Base-by-base conservation (phyloP, 2,888 invertebrate species). In the Hypomecis atomaria region DNA sequence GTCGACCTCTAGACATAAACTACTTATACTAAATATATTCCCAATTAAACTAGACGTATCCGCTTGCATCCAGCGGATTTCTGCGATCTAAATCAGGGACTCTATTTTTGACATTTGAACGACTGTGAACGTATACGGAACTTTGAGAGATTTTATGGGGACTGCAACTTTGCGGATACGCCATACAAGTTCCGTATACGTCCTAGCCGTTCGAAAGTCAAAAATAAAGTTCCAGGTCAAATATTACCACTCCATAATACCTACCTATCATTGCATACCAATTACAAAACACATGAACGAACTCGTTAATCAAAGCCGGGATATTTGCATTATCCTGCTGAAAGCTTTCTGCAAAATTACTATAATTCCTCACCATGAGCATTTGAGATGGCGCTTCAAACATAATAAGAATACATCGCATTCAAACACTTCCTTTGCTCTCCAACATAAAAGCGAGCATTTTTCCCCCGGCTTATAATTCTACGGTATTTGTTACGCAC, bases 381-480 rank as follows among this genome's bases (percentile, higher is more conserved):
- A 23, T 43, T 53, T 34, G n/a, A 45, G 47, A 47, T 47, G 52
- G 45, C 53, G 45, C 47, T 47, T 53, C 54, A 43, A 61, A 55
- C n/a, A 53, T 43, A 55, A 55, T 55, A 61, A 13, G 10, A 55
- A 49, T 54, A 48, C 44, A 44, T 38, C 45, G 8, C 61, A 49
- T 48, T 37, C 43, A 37, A 55, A 59, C 53, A 54, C 44, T 49
- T 49, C 53, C 38, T 57, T 56, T 50, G 9, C 53, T 54, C 47
- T 58, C 52, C 33, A 43, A 62, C 40, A 53, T 62, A 53, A 62
- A 62, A 62, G 62, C 44, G 50, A 45, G 43, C 47, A 43, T 44
- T 55, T 59, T 59, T 37, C 62, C 58, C 59, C 43, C 34, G 50
- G 44, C 49, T 64, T 64, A 57, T 65, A 65, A 59, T 60, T 60